Base-by-base conservation (phyloP, 2,888 invertebrate species). In the Stenchaetothrips biformis region DNA sequence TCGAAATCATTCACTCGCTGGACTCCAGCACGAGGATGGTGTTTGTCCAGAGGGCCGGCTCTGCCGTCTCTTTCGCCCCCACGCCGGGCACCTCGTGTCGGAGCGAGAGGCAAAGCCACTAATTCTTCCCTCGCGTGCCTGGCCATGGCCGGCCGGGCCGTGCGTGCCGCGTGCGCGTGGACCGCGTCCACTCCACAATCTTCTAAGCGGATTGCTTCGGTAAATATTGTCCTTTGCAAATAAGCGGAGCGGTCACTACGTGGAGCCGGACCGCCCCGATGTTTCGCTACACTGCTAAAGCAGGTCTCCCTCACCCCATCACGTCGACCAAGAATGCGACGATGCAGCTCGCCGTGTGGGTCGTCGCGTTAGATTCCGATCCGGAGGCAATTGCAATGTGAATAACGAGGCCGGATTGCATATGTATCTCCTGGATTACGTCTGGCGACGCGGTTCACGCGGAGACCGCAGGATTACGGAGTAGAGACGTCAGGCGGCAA, bases 171-270 rank as follows among this genome's bases (percentile, higher is more conserved):
- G 67, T 25, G 67, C 67, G 2, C 7, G 25, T 25, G 53, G 67
- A 74, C 67, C 67, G 67, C 21, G 11, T 21, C 67, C n/a, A 21
- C 67, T 53, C 53, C 25, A 21, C 67, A 25, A 11, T 37, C 67
- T 8, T 21, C 67, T 74, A 74, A 74, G 67, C 67, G 67, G 67
- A 74, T 74, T 74, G 21, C 67, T 25, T 74, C 67, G 25, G 67
- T 74, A 74, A 74, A 74, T 74, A 74, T 74, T 74, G 67, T 74
- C 67, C 67, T 74, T 25, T 25, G 67, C 67, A 74, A 74, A 74
- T 74, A 74, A 74, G 67, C 67, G 59, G 37, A 37, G 37, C 37
- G 37, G 37, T 37, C 37, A 37, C 37, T 37, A 37, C 37, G 37
- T 4, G 37, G 37, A 37, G 37, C 37, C 37, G 37, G 37, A 37